Evolutionary conservation across 2,113 vertebrate species (phyloP).

Genomic region (Chaetorhynchus papuensis): DNA sequence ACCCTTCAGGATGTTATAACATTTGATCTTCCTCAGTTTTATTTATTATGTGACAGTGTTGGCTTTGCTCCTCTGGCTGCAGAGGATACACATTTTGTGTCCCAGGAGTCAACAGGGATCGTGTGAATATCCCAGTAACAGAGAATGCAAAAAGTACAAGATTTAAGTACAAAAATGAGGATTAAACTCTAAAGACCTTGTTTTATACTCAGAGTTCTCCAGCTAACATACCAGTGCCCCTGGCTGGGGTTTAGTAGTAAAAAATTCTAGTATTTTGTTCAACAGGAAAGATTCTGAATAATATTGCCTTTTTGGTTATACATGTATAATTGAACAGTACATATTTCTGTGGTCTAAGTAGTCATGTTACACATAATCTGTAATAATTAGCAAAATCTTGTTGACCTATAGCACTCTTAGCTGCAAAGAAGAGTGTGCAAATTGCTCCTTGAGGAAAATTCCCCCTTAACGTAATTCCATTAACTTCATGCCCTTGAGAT

Average conservation of each 20-base stretch:
- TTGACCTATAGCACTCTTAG: conserved; percentile 9
- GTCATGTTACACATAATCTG: conserved; percentile 24
- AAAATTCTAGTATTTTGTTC: not conserved
- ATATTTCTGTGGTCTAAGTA: not conserved
- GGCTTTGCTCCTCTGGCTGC: conserved; percentile 27
- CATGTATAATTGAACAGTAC: not conserved
- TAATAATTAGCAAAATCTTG: conserved; percentile 39
- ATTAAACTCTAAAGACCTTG: not conserved
- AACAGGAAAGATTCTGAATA: not conserved
- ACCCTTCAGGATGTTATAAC: conserved; percentile 7
- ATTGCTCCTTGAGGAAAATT: conserved; percentile 40
- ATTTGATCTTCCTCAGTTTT: conserved; percentile 29
- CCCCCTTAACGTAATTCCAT: conserved; percentile 44
- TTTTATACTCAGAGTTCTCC: not conserved
- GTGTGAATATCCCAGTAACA: conserved; percentile 27
- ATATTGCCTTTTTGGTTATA: not conserved
- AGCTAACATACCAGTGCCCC: not conserved
- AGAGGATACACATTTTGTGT: conserved; percentile 5
- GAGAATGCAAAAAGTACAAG: not conserved
- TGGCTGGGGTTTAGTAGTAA: not conserved
- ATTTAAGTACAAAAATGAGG: not conserved
- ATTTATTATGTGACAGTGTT: conserved; percentile 46
- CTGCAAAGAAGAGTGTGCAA: conserved; percentile 16
- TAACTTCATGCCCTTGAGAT: conserved; percentile 40
- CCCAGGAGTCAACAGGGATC: conserved; percentile 31